phyloP scores from a whole-genome alignment of 2,113 vertebrate genomes.

The Oophaga pumilio region DNA sequence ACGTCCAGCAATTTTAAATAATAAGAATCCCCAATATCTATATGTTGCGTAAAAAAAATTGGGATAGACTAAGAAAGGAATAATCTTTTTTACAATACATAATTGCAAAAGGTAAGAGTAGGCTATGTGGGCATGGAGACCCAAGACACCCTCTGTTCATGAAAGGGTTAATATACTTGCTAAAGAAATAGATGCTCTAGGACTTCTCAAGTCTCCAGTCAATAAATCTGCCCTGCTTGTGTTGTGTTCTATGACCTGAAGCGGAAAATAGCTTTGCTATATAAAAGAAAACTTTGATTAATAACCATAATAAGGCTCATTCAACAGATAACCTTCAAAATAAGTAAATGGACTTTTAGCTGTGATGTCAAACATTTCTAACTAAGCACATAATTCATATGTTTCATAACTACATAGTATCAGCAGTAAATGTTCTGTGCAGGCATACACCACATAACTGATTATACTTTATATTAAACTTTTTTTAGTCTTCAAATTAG shows the following conservation, averaged over 20 bases:
- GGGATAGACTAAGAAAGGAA: no score
- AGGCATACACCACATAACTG: no score
- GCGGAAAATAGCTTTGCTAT: constrained; percentile 9
- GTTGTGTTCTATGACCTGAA: constrained; percentile 19
- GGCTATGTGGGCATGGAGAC: background rate
- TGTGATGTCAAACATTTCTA: constrained; percentile 12
- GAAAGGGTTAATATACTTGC: background rate
- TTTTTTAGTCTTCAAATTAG: no score
- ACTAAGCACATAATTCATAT: background rate
- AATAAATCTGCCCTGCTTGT: constrained; percentile 26
- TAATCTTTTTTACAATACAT: no score
- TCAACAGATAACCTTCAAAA: constrained; percentile 5
- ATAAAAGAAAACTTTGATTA: constrained; percentile 3
- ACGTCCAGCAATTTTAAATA: no score
- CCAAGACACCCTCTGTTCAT: background rate
- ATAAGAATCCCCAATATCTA: no score
- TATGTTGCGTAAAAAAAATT: no score
- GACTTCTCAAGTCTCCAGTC: background rate
- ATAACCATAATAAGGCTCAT: constrained; percentile 9
- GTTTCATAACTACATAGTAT: background rate
- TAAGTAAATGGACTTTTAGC: constrained; percentile 1
- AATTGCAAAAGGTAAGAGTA: background rate
- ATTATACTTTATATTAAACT: no score
- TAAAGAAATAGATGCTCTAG: background rate
- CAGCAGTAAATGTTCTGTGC: background rate